A percentile compares a stretch with the other conserved stretches of the same genome.
Evolutionary conservation across 1,140 invertebrate species (phyloP).

Genomic region (Apis dorsata): DNA sequence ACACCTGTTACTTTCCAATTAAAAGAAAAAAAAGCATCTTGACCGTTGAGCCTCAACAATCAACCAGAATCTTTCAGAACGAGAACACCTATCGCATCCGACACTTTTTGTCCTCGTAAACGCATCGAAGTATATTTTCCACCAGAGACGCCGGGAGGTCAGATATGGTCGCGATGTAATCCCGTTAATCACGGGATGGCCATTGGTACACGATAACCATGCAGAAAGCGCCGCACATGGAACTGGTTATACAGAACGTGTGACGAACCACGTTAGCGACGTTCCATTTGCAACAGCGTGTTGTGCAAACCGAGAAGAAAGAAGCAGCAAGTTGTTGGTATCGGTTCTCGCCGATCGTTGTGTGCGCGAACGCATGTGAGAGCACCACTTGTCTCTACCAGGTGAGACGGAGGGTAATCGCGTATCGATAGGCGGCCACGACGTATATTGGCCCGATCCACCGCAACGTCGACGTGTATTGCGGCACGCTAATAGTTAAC

Average conservation of each 20-base stretch:
- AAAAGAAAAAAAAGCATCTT: too few relatives aligned
- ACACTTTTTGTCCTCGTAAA: not conserved
- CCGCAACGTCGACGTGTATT: conserved; percentile 24
- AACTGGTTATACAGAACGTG: not conserved
- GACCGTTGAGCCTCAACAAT: too few relatives aligned
- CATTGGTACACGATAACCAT: not conserved
- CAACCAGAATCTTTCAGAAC: too few relatives aligned
- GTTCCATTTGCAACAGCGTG: not conserved
- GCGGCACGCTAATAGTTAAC: conserved; percentile 47
- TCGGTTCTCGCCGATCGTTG: conserved; percentile 1
- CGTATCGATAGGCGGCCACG: conserved; percentile 25
- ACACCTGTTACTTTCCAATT: too few relatives aligned
- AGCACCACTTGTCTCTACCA: conserved; percentile 4
- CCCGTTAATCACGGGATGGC: conserved; percentile 11
- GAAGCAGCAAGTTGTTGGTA: not conserved
- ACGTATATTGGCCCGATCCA: conserved; percentile 18
- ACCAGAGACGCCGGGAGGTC: not conserved
- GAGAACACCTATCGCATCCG: not conserved
- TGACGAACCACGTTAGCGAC: conserved; percentile 8
- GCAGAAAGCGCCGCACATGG: not conserved
- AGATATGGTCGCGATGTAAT: not conserved
- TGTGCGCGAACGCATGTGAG: not conserved
- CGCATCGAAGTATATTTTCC: too few relatives aligned
- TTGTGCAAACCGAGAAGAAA: not conserved
- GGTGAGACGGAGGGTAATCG: conserved; percentile 24